A percentile compares a stretch with the other conserved stretches of the same genome.
Conservation (phyloP, 1,140 invertebrate genomes). For the Piezodorus guildinii region DNA sequence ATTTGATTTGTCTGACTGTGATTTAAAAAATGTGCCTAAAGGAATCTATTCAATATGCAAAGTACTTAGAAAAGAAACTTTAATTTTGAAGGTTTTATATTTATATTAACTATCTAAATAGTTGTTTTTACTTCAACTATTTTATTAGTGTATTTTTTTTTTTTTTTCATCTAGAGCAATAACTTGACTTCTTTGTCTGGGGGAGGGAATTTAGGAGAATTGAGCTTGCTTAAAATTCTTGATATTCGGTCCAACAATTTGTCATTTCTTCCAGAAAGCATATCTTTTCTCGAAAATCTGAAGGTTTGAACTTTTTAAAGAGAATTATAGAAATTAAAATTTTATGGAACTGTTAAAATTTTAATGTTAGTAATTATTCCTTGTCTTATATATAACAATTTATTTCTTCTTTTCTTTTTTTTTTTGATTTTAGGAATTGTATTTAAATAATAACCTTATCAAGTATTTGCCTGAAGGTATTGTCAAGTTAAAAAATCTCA, state of each 20-base stretch:
- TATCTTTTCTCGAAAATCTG: constrained; percentile 39
- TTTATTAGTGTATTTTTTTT: not conserved
- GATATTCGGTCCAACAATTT: constrained; percentile 62
- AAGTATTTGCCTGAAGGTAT: constrained; percentile 54
- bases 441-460: constrained; percentile 51
- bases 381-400: no score
- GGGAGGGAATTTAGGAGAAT: constrained; percentile 55
- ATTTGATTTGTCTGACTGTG: constrained; percentile 63
- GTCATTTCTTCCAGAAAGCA: constrained; percentile 44
- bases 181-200: constrained; percentile 50
- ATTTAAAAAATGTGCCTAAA: constrained; percentile 51
- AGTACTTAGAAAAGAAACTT: constrained; percentile 58
- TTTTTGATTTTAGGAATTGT: constrained; percentile 43
- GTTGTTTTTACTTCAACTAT: not conserved
- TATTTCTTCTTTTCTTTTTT: not conserved
- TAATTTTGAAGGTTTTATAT: constrained; percentile 33
- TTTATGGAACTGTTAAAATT: no score
- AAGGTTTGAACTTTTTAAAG: constrained; percentile 19
- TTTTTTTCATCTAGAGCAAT: constrained; percentile 46
- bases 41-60: constrained; percentile 65
- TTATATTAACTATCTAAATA: not conserved
- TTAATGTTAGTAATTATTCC: no score
- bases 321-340: no score
- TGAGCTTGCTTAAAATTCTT: constrained; percentile 52
- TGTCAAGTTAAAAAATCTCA: constrained; percentile 45